A percentile compares a stretch with the other conserved stretches of the same genome.
Conservation (phyloP, 2,797 vertebrate species). For the Chiroxiphia lanceolata region DNA sequence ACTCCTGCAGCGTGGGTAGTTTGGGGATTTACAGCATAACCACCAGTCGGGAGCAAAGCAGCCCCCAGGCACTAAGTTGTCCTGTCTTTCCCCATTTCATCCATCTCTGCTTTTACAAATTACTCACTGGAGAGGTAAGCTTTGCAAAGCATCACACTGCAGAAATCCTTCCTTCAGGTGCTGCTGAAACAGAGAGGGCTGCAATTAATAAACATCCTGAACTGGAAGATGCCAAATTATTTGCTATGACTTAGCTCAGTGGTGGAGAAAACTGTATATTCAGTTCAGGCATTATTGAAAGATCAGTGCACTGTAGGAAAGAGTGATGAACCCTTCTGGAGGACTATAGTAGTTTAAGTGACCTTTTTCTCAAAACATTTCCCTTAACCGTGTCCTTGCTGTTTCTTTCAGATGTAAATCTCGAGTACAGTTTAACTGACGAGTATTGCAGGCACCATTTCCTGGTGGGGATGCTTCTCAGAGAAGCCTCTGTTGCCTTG, state of each 20-base stretch:
- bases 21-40: not conserved
- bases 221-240: not conserved
- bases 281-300: not conserved
- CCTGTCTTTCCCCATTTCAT: not conserved
- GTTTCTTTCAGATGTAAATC: conserved; percentile 85
- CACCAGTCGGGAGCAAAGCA: not conserved
- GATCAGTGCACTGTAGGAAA: not conserved
- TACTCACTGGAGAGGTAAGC: fast-evolving
- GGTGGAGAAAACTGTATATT: not conserved
- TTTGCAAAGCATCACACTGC: not conserved
- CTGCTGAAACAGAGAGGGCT: not conserved
- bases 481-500: conserved; percentile 88
- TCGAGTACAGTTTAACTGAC: conserved; percentile 94
- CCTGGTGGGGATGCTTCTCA: conserved; percentile 91
- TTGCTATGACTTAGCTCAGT: not conserved
- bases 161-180: not conserved
- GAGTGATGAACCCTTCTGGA: fast-evolving
- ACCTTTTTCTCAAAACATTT: not conserved
- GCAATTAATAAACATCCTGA: not conserved
- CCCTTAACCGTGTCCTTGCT: conserved; percentile 43
- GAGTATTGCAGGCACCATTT: conserved; percentile 96
- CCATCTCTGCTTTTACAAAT: not conserved
- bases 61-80: not conserved
- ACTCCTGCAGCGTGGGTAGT: fast-evolving
- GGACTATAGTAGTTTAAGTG: not conserved